Evolutionary conservation across 2,797 vertebrate species (phyloP), one percentile per base, ranked within the genome.

Genomic region (Glossophaga mutica): DNA sequence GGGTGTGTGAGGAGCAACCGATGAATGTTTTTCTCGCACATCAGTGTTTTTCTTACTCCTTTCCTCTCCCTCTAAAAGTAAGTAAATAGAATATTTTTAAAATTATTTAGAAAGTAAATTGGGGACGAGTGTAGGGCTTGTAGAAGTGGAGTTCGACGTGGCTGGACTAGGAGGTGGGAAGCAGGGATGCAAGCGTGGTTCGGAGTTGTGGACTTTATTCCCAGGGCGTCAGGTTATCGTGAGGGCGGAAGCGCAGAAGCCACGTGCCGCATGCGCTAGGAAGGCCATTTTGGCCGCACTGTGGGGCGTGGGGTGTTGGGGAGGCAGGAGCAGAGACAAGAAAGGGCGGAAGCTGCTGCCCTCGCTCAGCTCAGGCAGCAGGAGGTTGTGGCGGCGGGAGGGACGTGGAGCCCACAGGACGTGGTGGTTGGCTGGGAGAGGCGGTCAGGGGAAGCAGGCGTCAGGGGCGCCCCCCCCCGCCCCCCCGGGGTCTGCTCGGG

Each of bases 381-480:
- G 19, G 67, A 46, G 78, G 3, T 1, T 0, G 9, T 57, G 26
- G 22, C 71, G 37, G 19, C 9, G 18, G 5, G 46, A 42, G 68
- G 26, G 67, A 62, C 26, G 29, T 11, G 29, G 37, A 21, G 15
- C 6, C 22, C 24, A 7, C 2, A 7, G 39, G 42, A n/a, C 0
- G 0, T 2, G 34, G 16, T 1, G 2, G 59, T 6, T 5, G 39
- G 6, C 6, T 9, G 37, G 4, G 4, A 29, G 62, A 87, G 59
- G 46, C 6, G 0, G 29, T 48, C 1, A 0, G 32, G 24, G 46
- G 24, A 65, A 65, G 29, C n/a, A 14, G 0, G 55, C 8, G 3
- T 86, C 29, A 1, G 0, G 82, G 79, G 8, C 14, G 32, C 11
- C 39, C 34, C 12, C 59, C 50, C 14, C 6, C 14, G 32, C 11